phyloP scores from a whole-genome alignment of 2,888 invertebrate species.

The Apantesis nais region DNA sequence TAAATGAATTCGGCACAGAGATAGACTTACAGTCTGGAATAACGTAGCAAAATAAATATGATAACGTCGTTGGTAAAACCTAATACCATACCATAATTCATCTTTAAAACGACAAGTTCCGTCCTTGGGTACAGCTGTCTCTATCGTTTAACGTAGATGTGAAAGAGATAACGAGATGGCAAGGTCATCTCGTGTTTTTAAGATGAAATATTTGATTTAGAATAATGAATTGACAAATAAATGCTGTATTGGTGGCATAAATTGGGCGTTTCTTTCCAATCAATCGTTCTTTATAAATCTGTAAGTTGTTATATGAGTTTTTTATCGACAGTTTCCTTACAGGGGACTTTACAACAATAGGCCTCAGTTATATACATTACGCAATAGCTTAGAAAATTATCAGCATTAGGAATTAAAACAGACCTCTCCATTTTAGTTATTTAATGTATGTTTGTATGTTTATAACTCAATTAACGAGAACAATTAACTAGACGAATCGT shows the following conservation, averaged over 20 bases:
- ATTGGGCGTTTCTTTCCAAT: background rate
- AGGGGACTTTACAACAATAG: no score
- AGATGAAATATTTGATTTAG: slow-evolving; percentile 1
- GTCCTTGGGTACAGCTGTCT: background rate
- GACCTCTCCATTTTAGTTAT: no score
- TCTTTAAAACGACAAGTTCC: background rate
- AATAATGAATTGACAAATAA: background rate
- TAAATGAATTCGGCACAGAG: background rate
- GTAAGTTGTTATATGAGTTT: background rate
- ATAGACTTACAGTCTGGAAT: background rate
- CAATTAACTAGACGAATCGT: no score
- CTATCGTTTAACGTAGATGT: background rate
- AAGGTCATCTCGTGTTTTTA: background rate
- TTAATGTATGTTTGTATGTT: no score
- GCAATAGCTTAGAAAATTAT: no score
- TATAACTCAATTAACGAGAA: no score
- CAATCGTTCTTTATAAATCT: background rate
- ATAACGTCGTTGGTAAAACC: background rate
- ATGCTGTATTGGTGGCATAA: background rate
- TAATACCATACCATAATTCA: background rate
- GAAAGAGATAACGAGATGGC: background rate
- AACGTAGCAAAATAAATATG: no score
- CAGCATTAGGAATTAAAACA: no score
- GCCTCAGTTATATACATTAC: no score
- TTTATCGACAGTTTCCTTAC: background rate